Evolutionary conservation across 2,113 vertebrate genomes (phyloP).

Genomic region (Vombatus ursinus): DNA sequence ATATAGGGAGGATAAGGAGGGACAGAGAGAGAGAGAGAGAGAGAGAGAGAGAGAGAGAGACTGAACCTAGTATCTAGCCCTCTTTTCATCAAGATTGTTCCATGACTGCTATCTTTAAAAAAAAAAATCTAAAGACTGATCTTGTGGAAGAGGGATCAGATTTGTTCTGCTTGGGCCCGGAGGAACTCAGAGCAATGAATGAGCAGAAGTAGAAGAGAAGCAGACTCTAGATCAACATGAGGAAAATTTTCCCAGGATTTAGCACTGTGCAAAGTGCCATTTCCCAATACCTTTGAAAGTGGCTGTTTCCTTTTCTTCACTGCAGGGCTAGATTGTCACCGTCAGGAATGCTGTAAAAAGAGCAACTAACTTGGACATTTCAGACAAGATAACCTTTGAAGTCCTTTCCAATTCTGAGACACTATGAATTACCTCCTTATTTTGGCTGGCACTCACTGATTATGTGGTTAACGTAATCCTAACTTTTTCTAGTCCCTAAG

Average conservation of each 20-base stretch:
- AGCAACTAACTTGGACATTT: neutral
- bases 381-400: neutral
- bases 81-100: neutral
- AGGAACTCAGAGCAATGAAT: neutral
- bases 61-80: neutral
- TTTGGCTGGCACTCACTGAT: neutral
- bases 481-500: neutral
- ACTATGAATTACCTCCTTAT: neutral
- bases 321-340: neutral
- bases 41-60: neutral
- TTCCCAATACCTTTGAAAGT: neutral
- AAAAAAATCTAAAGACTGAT: neutral
- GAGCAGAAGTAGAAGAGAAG: neutral
- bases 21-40: neutral
- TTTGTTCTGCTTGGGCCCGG: neutral
- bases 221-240: neutral
- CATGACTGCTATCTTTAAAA: neutral
- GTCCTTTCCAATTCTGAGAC: neutral
- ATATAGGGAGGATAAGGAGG: neutral
- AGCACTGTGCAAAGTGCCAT: neutral
- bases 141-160: neutral
- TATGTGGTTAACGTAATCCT: neutral
- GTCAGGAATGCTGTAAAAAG: neutral
- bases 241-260: neutral
- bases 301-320: neutral